Evolutionary conservation across 1,140 invertebrate species (phyloP).

Genomic region (Uloborus diversus): DNA sequence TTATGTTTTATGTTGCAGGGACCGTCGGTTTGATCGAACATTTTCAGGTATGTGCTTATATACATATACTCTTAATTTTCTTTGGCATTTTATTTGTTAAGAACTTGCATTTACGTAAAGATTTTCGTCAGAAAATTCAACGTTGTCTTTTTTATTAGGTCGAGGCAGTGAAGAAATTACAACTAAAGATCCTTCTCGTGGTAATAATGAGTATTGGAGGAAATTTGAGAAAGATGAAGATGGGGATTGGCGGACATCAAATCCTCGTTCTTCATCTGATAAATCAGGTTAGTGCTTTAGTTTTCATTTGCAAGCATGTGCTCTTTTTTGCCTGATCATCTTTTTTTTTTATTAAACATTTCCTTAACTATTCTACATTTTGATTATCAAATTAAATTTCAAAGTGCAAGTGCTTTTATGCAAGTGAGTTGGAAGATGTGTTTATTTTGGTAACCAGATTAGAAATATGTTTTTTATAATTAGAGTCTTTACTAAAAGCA

Average conservation of each 20-base stretch:
- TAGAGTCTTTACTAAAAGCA: no score
- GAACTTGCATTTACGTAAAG: neutral
- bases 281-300: slow-evolving; percentile 69
- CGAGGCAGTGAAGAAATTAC: slow-evolving; percentile 69
- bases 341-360: neutral
- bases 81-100: neutral
- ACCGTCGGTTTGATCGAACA: slow-evolving; percentile 58
- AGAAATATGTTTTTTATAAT: no score
- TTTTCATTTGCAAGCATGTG: slow-evolving; percentile 7
- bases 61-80: neutral
- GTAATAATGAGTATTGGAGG: slow-evolving; percentile 38
- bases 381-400: no score
- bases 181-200: slow-evolving; percentile 16
- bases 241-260: slow-evolving; percentile 70
- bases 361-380: no score
- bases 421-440: no score
- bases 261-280: slow-evolving; percentile 63
- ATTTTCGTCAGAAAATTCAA: neutral
- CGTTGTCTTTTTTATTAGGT: neutral
- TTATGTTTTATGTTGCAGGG: slow-evolving; percentile 47
- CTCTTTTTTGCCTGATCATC: neutral
- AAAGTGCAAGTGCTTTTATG: no score
- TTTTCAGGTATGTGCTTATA: slow-evolving; percentile 39
- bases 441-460: no score
- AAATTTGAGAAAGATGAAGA: slow-evolving; percentile 70